phyloP scores from a whole-genome alignment of 1,140 invertebrate genomes.

The Cyrtorhinus lividipennis region DNA sequence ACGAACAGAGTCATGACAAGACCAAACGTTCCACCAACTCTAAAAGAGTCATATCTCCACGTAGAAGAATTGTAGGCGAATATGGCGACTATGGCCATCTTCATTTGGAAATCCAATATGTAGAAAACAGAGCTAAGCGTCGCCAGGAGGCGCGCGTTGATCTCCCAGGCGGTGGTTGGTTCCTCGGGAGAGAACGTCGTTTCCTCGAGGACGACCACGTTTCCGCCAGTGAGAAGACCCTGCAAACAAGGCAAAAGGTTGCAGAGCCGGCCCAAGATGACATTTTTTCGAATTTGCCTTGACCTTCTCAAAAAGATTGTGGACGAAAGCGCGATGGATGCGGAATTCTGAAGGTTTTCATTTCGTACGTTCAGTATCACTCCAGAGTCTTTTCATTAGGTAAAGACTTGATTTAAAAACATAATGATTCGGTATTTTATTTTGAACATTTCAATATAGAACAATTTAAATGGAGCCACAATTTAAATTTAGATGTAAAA shows the following conservation, averaged over 20 bases:
- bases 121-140: neutral
- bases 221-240: neutral
- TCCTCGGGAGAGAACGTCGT: constrained; percentile 3
- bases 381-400: too few species aligned
- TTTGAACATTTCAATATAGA: too few species aligned
- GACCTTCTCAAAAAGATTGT: too few species aligned
- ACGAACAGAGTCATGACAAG: neutral
- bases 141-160: neutral
- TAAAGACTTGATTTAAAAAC: too few species aligned
- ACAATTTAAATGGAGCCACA: too few species aligned
- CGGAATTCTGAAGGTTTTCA: too few species aligned
- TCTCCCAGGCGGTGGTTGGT: neutral
- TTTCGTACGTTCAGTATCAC: too few species aligned
- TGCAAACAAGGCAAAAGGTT: neutral
- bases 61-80: constrained; percentile 1
- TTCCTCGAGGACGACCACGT: neutral
- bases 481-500: too few species aligned
- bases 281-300: too few species aligned
- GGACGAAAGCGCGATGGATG: too few species aligned
- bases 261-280: too few species aligned
- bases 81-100: neutral
- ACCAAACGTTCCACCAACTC: neutral
- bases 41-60: neutral
- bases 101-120: constrained; percentile 1
- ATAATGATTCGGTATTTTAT: too few species aligned